Percentiles rank a stretch among this genome's conserved stretches.
phyloP scores from a whole-genome alignment of 2,888 invertebrate genomes.

The Napeogenes inachia region DNA sequence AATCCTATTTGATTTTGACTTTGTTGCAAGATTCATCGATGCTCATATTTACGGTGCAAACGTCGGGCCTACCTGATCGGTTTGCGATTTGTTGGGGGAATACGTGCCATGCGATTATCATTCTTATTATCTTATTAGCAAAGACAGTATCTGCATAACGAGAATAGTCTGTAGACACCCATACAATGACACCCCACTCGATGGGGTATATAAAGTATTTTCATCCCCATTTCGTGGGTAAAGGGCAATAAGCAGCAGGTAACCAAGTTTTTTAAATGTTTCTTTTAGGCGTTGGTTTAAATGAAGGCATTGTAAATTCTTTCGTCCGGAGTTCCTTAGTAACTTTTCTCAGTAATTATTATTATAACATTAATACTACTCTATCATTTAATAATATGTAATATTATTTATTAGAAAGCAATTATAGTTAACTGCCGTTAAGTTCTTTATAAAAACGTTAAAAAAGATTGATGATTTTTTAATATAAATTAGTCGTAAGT shows the following conservation, averaged over 20 bases:
- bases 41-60: neutral
- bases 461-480: no score
- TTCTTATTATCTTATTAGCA: neutral
- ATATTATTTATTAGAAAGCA: no score
- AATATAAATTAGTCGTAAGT: no score
- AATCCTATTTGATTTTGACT: constrained; percentile 1
- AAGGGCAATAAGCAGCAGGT: neutral
- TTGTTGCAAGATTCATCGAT: neutral
- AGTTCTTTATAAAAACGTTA: no score
- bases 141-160: neutral
- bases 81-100: constrained; percentile 1
- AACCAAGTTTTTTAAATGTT: neutral
- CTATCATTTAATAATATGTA: no score
- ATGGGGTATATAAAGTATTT: neutral
- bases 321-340: no score
- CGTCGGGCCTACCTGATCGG: constrained; percentile 2
- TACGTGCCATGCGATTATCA: neutral
- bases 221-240: neutral
- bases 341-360: no score
- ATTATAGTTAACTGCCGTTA: no score
- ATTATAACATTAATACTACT: no score
- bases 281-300: no score
- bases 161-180: neutral
- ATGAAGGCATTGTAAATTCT: no score
- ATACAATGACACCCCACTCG: no score